phyloP scores from a whole-genome alignment of 2,888 invertebrate species.

The Crocallis elinguaria region DNA sequence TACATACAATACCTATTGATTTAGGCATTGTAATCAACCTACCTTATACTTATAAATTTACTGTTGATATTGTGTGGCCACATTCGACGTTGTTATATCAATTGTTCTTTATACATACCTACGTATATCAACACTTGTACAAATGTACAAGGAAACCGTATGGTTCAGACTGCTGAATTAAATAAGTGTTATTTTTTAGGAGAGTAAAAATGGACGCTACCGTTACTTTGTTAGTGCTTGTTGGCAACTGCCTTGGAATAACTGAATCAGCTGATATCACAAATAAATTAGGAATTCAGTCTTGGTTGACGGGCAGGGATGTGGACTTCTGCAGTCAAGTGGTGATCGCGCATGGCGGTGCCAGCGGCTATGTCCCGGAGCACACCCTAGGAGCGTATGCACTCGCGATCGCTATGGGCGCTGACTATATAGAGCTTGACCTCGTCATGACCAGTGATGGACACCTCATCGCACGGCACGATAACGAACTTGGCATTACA shows the following conservation, averaged over 20 bases:
- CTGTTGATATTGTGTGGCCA: too few relatives aligned
- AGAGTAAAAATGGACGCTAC: slow-evolving; percentile 3
- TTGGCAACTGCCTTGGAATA: slow-evolving; percentile 1
- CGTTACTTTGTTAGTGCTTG: not conserved
- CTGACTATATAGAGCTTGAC: slow-evolving; percentile 77
- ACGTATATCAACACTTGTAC: too few relatives aligned
- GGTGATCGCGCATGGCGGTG: slow-evolving; percentile 34
- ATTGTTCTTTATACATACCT: too few relatives aligned
- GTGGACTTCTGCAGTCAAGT: slow-evolving; percentile 37
- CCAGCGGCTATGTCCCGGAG: slow-evolving; percentile 59
- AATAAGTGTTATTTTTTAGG: slow-evolving; percentile 1
- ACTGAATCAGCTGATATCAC: not conserved
- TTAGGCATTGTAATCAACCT: too few relatives aligned
- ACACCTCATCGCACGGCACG: slow-evolving; percentile 68
- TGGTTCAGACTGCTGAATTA: too few relatives aligned
- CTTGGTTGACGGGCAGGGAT: not conserved
- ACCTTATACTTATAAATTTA: too few relatives aligned
- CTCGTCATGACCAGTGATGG: slow-evolving; percentile 74
- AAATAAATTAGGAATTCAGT: not conserved
- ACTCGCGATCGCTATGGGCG: slow-evolving; percentile 71
- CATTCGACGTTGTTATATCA: too few relatives aligned
- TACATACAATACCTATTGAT: too few relatives aligned
- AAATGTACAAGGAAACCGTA: too few relatives aligned
- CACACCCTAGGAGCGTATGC: slow-evolving; percentile 76
- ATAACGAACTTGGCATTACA: slow-evolving; percentile 67